Base-by-base conservation (phyloP, 2,797 vertebrate genomes). In the Gambelia wislizenii region DNA sequence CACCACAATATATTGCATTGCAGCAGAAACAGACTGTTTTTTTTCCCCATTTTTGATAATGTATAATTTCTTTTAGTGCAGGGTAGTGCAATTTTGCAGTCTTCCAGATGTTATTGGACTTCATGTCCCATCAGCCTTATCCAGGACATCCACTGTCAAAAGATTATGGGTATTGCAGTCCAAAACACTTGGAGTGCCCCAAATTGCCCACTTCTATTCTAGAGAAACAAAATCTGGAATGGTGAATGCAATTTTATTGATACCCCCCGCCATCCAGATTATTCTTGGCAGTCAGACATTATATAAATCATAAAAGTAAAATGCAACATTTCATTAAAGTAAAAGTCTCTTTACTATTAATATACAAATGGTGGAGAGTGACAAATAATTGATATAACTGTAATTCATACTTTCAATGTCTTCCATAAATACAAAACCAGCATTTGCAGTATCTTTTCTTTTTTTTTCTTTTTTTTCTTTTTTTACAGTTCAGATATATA, bases 271-370 rank as follows among this genome's bases (percentile, higher is more conserved):
- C 79, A 90, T 91, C 85, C 70, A 84, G 69, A 20, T 91, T 42
- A 87, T 85, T 76, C 81, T 86, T 85, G 89, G 76, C 81, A 91
- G 78, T 92, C 84, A 92, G 90, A 90, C 85, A 89, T 86, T 95
- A 84, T 75, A 79, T 42, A 94, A 96, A 96, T 96, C 96, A 91
- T 91, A 96, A 95, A 96, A 89, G 85, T 87, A 96, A 95, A 95
- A 94, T 90, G 91, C 94, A 94, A 95, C 96, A 95, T 93, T 96
- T 96, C 91, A 95, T 97, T 97, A 97, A 97, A 97, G 96, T 96
- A 97, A 97, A 97, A 97, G 95, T 97, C 96, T 97, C 93, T 97
- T 97, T 97, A 97, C 97, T 97, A 97, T 97, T 97, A 97, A 97
- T 97, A 97, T 97, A 97, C 96, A 97, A 97, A 97, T 97, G 97